phyloP scores from a whole-genome alignment of 2,888 invertebrate species.

The Julus scandinavius region DNA sequence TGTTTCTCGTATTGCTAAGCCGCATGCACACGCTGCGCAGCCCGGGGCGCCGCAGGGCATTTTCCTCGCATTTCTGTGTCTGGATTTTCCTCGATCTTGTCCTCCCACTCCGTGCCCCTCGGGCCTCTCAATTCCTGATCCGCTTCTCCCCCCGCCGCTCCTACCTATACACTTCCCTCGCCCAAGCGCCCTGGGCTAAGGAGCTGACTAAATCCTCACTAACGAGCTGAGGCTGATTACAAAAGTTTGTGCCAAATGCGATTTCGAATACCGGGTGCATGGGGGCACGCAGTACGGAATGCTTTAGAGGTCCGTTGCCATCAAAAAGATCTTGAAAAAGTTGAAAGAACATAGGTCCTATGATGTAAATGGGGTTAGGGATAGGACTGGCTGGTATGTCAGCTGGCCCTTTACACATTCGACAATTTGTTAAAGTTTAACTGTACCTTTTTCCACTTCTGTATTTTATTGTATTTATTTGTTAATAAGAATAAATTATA shows the following conservation, averaged over 20 bases:
- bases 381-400: too few species aligned
- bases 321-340: too few species aligned
- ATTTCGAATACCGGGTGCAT: background rate
- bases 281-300: background rate
- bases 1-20: slow-evolving; percentile 29
- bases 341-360: too few species aligned
- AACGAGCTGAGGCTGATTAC: slow-evolving; percentile 42
- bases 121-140: slow-evolving; percentile 23
- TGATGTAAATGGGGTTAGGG: too few species aligned
- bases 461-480: too few species aligned
- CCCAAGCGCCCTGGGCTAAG: background rate
- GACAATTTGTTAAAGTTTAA: too few species aligned
- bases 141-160: background rate
- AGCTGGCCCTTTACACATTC: too few species aligned
- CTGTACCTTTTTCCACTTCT: too few species aligned
- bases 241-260: slow-evolving; percentile 30
- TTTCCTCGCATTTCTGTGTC: slow-evolving; percentile 29
- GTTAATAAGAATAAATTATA: too few species aligned
- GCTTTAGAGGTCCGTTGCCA: too few species aligned
- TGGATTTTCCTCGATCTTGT: slow-evolving; percentile 42
- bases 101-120: slow-evolving; percentile 42
- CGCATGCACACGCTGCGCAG: background rate
- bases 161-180: background rate
- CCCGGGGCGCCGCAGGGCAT: background rate
- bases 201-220: slow-evolving; percentile 42